phyloP scores from a whole-genome alignment of 2,113 vertebrate genomes.

The Dunckerocampus dactyliophorus region DNA sequence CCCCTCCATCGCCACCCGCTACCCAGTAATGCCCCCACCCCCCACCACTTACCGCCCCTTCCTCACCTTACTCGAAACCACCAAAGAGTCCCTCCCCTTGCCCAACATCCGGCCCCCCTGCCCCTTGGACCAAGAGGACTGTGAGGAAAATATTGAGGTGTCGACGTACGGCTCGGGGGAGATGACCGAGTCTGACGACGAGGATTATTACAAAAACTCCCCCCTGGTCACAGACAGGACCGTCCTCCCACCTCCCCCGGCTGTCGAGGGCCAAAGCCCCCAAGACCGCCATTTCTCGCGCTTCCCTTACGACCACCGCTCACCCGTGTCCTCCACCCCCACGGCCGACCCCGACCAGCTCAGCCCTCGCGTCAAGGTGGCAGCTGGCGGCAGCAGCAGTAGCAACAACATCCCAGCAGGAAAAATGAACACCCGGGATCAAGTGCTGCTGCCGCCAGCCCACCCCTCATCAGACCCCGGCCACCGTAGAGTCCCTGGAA shows the following conservation, averaged over 20 bases:
- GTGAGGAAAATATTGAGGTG: slow-evolving; percentile 85
- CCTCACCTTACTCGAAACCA: slow-evolving; percentile 82
- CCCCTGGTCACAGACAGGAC: slow-evolving; percentile 87
- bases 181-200: slow-evolving; percentile 89
- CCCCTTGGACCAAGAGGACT: slow-evolving; percentile 86
- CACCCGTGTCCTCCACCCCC: slow-evolving; percentile 70
- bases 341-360: slow-evolving; percentile 76
- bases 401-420: slow-evolving; percentile 78
- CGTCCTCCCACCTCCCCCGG: slow-evolving; percentile 75
- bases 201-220: slow-evolving; percentile 90
- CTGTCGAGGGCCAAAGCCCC: slow-evolving; percentile 69
- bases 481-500: slow-evolving; percentile 73
- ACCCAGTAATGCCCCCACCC: slow-evolving; percentile 86
- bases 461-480: slow-evolving; percentile 80
- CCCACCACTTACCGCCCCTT: slow-evolving; percentile 86
- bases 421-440: slow-evolving; percentile 91
- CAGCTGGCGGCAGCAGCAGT: slow-evolving; percentile 48
- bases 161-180: slow-evolving; percentile 90
- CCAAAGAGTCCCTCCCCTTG: slow-evolving; percentile 81
- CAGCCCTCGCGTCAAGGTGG: slow-evolving; percentile 53
- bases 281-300: slow-evolving; percentile 72
- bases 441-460: slow-evolving; percentile 77
- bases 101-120: slow-evolving; percentile 75
- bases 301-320: slow-evolving; percentile 65
- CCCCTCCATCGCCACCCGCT: slow-evolving; percentile 86